Evolutionary conservation across 2,888 invertebrate species (phyloP), one percentile per base, ranked within the genome.

Genomic region (Empis livida): DNA sequence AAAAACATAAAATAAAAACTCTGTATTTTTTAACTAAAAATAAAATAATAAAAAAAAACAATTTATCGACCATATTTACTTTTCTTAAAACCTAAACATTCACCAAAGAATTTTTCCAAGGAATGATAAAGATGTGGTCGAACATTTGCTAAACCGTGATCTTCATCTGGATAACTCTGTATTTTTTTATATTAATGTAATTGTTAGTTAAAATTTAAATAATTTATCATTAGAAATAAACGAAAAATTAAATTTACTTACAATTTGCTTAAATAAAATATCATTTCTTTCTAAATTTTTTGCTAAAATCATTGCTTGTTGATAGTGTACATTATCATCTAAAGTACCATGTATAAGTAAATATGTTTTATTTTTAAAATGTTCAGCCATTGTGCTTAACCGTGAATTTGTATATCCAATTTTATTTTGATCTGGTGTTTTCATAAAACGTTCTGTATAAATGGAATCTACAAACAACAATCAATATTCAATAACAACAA

Each of bases 401-500:
- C 90, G 84, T 1, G 89, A 83, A 35, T 75, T 73, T 43, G 75
- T 71, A 64, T 95, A 95, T 27, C 85, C 89, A 27, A 65, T 61
- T 15, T 74, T 62, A 68, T 95, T 92, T 53, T 83, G 82, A 1
- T 65, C 62, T 0, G 94, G 92, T 32, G 87, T 68, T 35, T 90
- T 89, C 96, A 99, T 94, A 65, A 92, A 97, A 16, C 96, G 76
- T 68, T 97, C 97, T 2, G 96, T 95, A 66, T 97, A 97, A 55
- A 94, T 90, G 1, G 96, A 90, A 73, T 97, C 95, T 96, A 65
- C 13, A 42, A n/a, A 13, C 1, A 41, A 16, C n/a, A n/a, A n/a
- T n/a, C n/a, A n/a, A n/a, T n/a, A n/a, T n/a, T 23, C 4, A 15
- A 2, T 5, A 1, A 14, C 10, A 38, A 38, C 8, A 16, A 15